Conservation (phyloP, 2,888 invertebrate genomes). For the Melipona beecheii region DNA sequence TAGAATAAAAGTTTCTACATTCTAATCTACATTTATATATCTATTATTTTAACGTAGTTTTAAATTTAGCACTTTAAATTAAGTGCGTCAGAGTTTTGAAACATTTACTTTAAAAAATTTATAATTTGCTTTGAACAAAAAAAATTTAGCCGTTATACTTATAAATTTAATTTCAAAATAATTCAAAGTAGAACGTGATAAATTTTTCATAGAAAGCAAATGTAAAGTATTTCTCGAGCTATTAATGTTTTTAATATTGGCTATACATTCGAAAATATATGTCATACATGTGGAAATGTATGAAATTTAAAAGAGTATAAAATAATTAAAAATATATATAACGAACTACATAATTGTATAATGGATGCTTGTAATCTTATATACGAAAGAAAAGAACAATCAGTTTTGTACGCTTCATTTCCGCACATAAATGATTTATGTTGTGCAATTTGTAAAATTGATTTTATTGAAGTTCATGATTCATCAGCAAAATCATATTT, state of each 20-base stretch:
- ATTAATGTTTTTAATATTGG: not conserved
- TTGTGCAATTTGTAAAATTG: conserved; percentile 72
- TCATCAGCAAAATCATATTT: conserved; percentile 75
- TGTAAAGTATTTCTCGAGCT: not conserved
- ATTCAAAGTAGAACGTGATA: not conserved
- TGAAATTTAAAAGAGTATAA: not conserved
- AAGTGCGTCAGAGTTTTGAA: no score
- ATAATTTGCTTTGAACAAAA: not conserved
- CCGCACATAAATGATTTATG: conserved; percentile 69
- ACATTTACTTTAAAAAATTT: not conserved
- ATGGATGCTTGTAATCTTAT: conserved; percentile 26
- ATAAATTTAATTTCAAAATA: not conserved
- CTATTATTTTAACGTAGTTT: no score
- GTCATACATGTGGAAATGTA: not conserved
- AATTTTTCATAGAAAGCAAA: no score
- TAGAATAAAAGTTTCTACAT: not conserved
- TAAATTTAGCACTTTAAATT: no score
- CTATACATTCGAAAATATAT: not conserved
- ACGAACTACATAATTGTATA: conserved; percentile 12
- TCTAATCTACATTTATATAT: not conserved
- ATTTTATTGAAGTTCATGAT: conserved; percentile 70
- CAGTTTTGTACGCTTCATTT: conserved; percentile 39
- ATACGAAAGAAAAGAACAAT: conserved; percentile 2
- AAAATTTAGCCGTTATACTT: not conserved
- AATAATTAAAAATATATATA: not conserved